A percentile compares a stretch with the other conserved stretches of the same genome.
phyloP scores from a whole-genome alignment of 2,888 invertebrate genomes.

The Dasypogon diadema region DNA sequence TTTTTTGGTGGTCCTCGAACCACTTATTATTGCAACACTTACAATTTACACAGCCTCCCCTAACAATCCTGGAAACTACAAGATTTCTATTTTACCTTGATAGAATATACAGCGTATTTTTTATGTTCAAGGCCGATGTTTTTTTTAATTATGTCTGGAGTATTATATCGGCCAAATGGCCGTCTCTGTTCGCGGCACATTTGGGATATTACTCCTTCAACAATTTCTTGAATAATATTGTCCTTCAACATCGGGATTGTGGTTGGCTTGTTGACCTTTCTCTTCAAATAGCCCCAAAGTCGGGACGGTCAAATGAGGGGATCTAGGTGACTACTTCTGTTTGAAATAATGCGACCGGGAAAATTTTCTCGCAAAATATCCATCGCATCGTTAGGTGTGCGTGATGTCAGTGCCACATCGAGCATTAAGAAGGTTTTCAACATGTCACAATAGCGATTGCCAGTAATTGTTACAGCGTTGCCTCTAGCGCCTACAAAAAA shows the following conservation, averaged over 20 bases:
- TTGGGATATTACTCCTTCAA: neutral
- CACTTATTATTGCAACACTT: too few species aligned
- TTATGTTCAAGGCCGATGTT: neutral
- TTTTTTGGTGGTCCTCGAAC: too few species aligned
- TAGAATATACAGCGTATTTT: too few species aligned
- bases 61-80: too few species aligned
- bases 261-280: neutral
- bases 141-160: neutral
- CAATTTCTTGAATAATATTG: neutral
- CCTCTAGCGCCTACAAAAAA: neutral
- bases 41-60: too few species aligned
- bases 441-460: neutral
- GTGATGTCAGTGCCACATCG: neutral
- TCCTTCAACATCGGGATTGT: neutral
- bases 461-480: neutral
- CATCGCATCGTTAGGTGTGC: neutral
- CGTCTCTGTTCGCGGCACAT: neutral
- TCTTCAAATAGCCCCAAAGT: neutral
- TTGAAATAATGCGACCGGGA: neutral
- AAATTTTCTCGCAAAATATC: neutral
- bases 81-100: too few species aligned
- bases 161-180: neutral
- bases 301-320: neutral
- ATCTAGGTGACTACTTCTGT: neutral
- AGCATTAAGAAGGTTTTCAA: neutral